Percentiles rank a stretch among this genome's conserved stretches.
phyloP scores from a whole-genome alignment of 2,113 vertebrate species.

The Aramus guarauna region DNA sequence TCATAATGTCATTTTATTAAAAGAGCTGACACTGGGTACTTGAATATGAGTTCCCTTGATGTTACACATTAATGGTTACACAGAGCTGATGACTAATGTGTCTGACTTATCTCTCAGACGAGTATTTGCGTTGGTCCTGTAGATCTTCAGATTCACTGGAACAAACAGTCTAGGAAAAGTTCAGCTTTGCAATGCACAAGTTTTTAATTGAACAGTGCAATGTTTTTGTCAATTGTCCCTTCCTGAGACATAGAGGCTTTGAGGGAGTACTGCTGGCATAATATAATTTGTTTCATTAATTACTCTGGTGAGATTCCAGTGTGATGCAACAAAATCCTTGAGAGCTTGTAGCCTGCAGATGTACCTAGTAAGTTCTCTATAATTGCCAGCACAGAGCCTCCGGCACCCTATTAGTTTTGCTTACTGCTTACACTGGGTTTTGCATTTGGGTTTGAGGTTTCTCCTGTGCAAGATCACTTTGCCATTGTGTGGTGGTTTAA shows the following conservation, averaged over 20 bases:
- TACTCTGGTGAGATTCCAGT: not conserved
- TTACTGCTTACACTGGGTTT: not conserved
- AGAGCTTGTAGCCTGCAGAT: constrained; percentile 22
- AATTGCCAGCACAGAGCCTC: not conserved
- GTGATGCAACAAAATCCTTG: not conserved
- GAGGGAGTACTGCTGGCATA: not conserved
- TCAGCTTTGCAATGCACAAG: not conserved
- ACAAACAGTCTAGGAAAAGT: not conserved
- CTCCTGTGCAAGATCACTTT: not conserved
- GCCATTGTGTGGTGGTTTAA: not conserved
- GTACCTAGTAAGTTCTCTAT: not conserved
- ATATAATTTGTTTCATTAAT: not conserved
- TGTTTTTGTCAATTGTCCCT: constrained; percentile 40
- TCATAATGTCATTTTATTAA: not conserved
- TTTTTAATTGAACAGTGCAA: not conserved
- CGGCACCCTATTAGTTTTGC: not conserved
- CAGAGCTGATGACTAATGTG: not conserved
- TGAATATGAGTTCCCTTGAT: not conserved
- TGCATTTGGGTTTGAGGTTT: not conserved
- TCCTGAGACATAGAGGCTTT: not conserved
- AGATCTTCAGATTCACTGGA: not conserved
- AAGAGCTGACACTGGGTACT: not conserved
- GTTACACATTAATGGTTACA: not conserved
- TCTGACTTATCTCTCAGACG: not conserved
- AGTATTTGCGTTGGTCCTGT: not conserved